Evolutionary conservation across 2,888 invertebrate species (phyloP).

Genomic region (Plagodis pulveraria): DNA sequence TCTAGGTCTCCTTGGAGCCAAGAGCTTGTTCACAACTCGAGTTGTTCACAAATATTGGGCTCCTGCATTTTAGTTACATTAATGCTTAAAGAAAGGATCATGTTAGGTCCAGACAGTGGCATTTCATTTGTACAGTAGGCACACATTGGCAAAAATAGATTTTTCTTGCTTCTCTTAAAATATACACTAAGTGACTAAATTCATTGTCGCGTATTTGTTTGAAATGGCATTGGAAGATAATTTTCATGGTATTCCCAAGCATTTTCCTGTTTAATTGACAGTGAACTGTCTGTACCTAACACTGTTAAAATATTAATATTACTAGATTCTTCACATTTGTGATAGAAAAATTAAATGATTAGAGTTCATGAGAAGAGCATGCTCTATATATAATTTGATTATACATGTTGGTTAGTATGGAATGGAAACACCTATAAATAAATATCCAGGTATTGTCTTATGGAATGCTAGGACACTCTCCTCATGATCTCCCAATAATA

Average conservation of each 20-base stretch:
- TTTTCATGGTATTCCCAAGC: constrained; percentile 37
- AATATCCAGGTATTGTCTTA: constrained; percentile 45
- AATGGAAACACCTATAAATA: constrained; percentile 35
- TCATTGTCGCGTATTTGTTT: constrained; percentile 21
- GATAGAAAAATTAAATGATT: constrained; percentile 37
- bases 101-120: constrained; percentile 70
- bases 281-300: constrained; percentile 69
- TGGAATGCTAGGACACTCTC: constrained; percentile 48
- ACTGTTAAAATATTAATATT: constrained; percentile 54
- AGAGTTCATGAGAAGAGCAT: constrained; percentile 45
- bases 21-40: constrained; percentile 62
- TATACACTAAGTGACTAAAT: constrained; percentile 17
- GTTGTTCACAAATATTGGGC: constrained; percentile 70
- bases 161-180: constrained; percentile 26
- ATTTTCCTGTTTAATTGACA: constrained; percentile 70
- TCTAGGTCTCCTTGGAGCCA: constrained; percentile 62
- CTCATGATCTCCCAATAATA: constrained; percentile 46
- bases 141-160: constrained; percentile 39
- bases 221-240: constrained; percentile 40
- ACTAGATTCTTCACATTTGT: constrained; percentile 54
- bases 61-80: constrained; percentile 58
- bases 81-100: constrained; percentile 62
- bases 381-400: constrained; percentile 20
- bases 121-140: constrained; percentile 43
- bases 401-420: constrained; percentile 25